Percentiles rank a stretch among this genome's conserved stretches.
phyloP scores from a whole-genome alignment of 2,888 invertebrate genomes.

The Pharmacophagus antenor region DNA sequence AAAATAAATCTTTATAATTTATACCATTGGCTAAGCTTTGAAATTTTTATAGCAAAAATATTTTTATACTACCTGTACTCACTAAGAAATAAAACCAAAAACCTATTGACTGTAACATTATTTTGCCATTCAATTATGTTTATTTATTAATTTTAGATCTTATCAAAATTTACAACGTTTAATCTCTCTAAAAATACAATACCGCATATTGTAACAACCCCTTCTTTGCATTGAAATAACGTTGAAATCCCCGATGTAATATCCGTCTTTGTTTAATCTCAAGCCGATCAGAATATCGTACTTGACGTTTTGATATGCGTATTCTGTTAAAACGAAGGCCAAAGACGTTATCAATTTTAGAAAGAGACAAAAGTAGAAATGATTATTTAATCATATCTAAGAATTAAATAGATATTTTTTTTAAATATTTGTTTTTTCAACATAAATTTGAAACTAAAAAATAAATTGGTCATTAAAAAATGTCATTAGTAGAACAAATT shows the following conservation, averaged over 20 bases:
- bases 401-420: too few species aligned
- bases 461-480: too few species aligned
- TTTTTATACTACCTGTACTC: too few species aligned
- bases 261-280: slow-evolving; percentile 17
- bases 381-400: too few species aligned
- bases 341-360: too few species aligned
- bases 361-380: too few species aligned
- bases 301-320: not conserved
- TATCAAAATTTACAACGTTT: not conserved
- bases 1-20: not conserved
- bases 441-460: not conserved
- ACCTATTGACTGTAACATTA: too few species aligned
- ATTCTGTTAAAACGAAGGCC: not conserved
- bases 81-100: too few species aligned
- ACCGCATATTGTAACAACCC: not conserved
- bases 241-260: not conserved
- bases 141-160: not conserved
- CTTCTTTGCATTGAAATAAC: slow-evolving; percentile 13
- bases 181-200: not conserved
- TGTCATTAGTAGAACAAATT: too few species aligned
- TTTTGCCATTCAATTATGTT: too few species aligned
- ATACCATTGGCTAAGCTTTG: too few species aligned
- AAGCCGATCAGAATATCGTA: not conserved
- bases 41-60: too few species aligned
- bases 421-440: not conserved